These are phyloP conservation scores for Drosophila busckii DNA, from an alignment of 1,140 invertebrate species.

Conservation along the genomic window DNA sequence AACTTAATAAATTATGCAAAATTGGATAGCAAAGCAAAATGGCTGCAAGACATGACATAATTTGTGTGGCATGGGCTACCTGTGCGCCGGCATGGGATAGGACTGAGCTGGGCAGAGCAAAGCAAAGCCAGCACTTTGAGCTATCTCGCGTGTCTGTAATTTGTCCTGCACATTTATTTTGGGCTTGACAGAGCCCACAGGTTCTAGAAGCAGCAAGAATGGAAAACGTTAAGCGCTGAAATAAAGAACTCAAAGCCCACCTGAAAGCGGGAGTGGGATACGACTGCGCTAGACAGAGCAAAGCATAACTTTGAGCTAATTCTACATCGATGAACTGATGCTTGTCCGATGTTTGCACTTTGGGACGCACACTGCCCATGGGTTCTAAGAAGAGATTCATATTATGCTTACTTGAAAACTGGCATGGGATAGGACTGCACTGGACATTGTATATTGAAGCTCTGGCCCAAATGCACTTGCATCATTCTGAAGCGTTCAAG, in stretches of 20 bases:
- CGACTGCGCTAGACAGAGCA: slow-evolving; percentile 83
- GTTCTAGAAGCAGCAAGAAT: slow-evolving; percentile 81
- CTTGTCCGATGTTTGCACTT: slow-evolving; percentile 80
- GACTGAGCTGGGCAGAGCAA: slow-evolving; percentile 84
- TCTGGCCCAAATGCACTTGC: slow-evolving; percentile 61
- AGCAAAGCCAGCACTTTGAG: slow-evolving; percentile 79
- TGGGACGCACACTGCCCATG: slow-evolving; percentile 86
- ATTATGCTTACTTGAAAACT: slow-evolving; percentile 80
- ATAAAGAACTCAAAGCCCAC: slow-evolving; percentile 79
- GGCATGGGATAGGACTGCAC: slow-evolving; percentile 86
- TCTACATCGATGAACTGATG: slow-evolving; percentile 82
- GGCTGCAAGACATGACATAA: slow-evolving; percentile 4
- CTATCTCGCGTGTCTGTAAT: slow-evolving; percentile 64
- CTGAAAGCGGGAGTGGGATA: slow-evolving; percentile 86
- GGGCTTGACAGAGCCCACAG: slow-evolving; percentile 85
- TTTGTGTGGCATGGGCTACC: slow-evolving; percentile 79
- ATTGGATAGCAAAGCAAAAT: slow-evolving; percentile 21
- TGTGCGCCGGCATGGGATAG: slow-evolving; percentile 85
- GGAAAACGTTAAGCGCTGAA: not conserved
- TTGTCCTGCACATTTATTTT: slow-evolving; percentile 83
- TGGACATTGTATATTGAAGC: slow-evolving; percentile 83
- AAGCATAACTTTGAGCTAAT: slow-evolving; percentile 83
- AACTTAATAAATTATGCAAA: slow-evolving; percentile 27
- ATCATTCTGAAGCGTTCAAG: slow-evolving; percentile 79
- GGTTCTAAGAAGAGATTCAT: slow-evolving; percentile 85